Base-by-base conservation (phyloP, 2,888 invertebrate species). In the Thymelicus sylvestris region DNA sequence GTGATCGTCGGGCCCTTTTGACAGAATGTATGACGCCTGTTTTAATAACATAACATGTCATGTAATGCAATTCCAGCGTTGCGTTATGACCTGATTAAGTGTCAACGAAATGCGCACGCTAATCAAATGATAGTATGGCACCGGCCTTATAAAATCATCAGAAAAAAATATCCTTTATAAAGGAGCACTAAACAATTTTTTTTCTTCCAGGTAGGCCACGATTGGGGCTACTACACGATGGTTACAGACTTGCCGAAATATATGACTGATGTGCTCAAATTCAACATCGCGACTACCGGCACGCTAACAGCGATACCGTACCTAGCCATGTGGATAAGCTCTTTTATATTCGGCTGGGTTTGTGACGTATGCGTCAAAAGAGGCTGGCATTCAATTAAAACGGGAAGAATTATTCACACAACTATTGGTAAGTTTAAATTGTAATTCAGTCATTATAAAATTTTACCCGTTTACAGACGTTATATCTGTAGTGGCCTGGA, bases 141-240 rank as follows among this genome's bases (percentile, higher is more conserved):
- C 19, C 19, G 19, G 19, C 19, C 19, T 19, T 19, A 19, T 19
- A 19, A 19, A 19, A 1, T 19, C 19, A 2, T 19, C 19, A 19
- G 2, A 19, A 19, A 19, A 19, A n/a, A n/a, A n/a, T n/a, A 19
- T 19, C 19, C 19, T 19, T 19, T 19, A 19, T 19, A 19, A 19
- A 19, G 19, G 24, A 24, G 24, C 39, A 48, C 10, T 7, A 70
- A 31, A 55, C 31, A 10, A 50, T 48, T 47, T 63, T 38, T 66
- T 59, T 70, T 0, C 24, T 81, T 83, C 0, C 81, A 93, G 93
- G 85, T 93, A 41, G 93, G 93, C 19, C 93, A 93, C 76, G 93
- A 96, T 76, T 96, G 96, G 96, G 96, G 96, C 0, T 95, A 96
- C 82, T 96, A 95, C 80, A 96, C 96, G 2, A 95, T 96, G 95